Evolutionary conservation across 30 jellyfish, hydroid and myxozoan genomes (phyloP), one percentile per base, ranked within the genome.

Genomic region (Turritopsis dohrnii): DNA sequence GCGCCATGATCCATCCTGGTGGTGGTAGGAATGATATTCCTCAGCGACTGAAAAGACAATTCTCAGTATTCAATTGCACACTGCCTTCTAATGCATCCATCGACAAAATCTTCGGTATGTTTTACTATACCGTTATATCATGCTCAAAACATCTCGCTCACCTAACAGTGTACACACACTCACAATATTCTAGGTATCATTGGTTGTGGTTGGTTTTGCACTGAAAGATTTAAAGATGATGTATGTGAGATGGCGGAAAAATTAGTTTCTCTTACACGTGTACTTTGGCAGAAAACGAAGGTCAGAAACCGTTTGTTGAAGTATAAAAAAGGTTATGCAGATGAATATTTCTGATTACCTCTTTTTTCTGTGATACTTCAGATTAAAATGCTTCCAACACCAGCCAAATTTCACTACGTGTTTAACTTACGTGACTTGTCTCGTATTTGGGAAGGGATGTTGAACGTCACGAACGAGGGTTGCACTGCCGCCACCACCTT

Each of bases 371-470:
- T 26, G 53, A 18, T 72, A 22, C 26, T 83, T 23, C 24, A 93
- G 98, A 81, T 84, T n/a, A 93, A 93, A 75, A 93, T 93, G 98
- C 84, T 93, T 22, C 98, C 98, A 60, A 93, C 98, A 1, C 98
- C 98, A 0, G 98, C 98, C 21, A 93, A 93, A 72, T 93, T 93
- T 71, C 98, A 93, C 80, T 93, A 93, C 52, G 98, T 93, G 17
- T 93, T 93, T 90, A 93, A 93, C 79, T 79, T 93, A 74, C 95
- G 98, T 80, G 98, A 93, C 60, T 66, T 93, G 90, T 93, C 98
- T 54, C 96, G 98, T 5, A 93, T 93, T 24, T 93, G 98, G 98
- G 98, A 93, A 93, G 98, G 98, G 23, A 93, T 93, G 98, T 86
- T 93, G 84, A 88, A 93, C 41, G 93, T 83, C 7, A 73, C 88